Percentiles rank a stretch among this genome's conserved stretches.
phyloP scores from a whole-genome alignment of 1,140 invertebrate species.

The Lepidurus packardi region DNA sequence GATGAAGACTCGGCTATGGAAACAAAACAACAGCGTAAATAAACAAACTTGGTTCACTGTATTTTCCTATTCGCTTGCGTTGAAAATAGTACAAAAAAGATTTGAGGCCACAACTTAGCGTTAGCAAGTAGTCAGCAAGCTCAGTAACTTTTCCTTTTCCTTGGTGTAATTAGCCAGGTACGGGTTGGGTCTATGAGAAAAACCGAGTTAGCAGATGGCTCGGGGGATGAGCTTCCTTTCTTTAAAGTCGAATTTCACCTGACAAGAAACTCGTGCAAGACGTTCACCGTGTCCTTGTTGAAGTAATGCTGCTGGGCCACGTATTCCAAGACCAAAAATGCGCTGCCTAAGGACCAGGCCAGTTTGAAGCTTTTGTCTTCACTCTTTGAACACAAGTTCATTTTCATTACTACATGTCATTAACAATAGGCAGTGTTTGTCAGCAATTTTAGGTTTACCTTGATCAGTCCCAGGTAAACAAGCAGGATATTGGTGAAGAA shows the following conservation, averaged over 20 bases:
- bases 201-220: too few species aligned
- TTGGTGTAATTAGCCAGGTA: background rate
- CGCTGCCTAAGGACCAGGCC: background rate
- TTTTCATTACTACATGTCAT: background rate
- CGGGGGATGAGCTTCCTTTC: too few species aligned
- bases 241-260: background rate
- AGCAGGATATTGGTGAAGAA: conserved; percentile 59
- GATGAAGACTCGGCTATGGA: conserved; percentile 64
- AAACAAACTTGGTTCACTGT: conserved; percentile 39
- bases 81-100: too few species aligned
- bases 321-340: background rate
- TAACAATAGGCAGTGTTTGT: background rate
- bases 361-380: background rate
- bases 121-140: background rate
- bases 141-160: background rate
- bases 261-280: background rate
- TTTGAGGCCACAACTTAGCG: background rate
- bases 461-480: conserved; percentile 62
- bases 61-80: too few species aligned
- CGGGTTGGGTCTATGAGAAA: background rate
- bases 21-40: conserved; percentile 47
- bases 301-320: background rate
- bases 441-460: conserved; percentile 46
- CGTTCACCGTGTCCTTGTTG: background rate
- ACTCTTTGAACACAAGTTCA: background rate